Base-by-base conservation (phyloP, 2,113 vertebrate species). In the Meriones unguiculatus region DNA sequence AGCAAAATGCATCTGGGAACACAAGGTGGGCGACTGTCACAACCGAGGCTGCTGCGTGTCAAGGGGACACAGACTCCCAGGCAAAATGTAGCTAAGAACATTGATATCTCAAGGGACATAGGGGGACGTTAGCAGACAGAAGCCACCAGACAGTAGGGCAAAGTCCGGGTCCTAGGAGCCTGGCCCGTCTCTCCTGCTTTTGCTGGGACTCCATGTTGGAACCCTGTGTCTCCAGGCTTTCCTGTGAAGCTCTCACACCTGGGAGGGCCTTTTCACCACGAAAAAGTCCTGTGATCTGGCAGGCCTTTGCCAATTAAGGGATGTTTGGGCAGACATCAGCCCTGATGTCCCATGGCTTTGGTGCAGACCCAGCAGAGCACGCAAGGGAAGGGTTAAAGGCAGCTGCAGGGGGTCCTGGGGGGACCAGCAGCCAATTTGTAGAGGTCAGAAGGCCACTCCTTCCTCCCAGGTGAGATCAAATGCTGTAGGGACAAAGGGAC, bases 381-480 rank as follows among this genome's bases (percentile, higher is more conserved):
- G 59, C 52, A 28, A 17, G 62, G 77, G 11, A 15, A 72, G 62
- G 64, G 81, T 65, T 50, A 93, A 78, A 70, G 82, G 64, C 62
- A 1, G 0, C 72, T 30, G 35, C 24, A 35, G 15, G 38, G 13
- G n/a, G 2, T 4, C n/a, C 28, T 5, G n/a, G 72, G 46, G 67
- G 28, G 20, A 13, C 1, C 18, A 50, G 41, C 62, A 35, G 67
- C 67, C 67, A 72, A 88, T 88, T 72, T 88, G 86, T 88, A 88
- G 86, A 54, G 67, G 86, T 78, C 81, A 12, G 57, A 6, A 75
- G 80, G 32, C 94, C 57, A 54, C 67, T 67, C 32, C 35, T 38
- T 24, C 72, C 4, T 69, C 73, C 72, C 28, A 87, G 91, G 95
- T 94, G 69, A 95, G 64, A 84, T 87, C 75, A 87, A 76, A 95